Conservation (phyloP, 2,113 vertebrate species). For the Platichthys flesus region DNA sequence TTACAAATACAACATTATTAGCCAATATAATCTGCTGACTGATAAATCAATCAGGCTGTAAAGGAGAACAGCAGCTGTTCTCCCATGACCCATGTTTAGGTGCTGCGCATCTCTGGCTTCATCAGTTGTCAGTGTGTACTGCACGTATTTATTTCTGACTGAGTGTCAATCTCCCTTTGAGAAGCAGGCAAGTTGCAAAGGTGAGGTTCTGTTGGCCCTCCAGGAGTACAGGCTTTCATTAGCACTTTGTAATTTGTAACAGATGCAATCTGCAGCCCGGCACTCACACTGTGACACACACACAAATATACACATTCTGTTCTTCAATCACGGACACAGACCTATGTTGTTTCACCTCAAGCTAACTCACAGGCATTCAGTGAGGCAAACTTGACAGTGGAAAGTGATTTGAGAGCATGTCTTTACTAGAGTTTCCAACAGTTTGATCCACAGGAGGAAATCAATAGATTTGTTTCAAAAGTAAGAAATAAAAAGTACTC, state of each 20-base stretch:
- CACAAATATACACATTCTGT: not conserved
- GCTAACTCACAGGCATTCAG: not conserved
- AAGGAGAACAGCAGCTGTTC: too few species aligned
- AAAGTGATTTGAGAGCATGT: too few species aligned
- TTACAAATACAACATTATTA: too few species aligned
- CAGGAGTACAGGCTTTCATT: slow-evolving; percentile 80
- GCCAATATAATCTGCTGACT: too few species aligned
- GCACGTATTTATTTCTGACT: not conserved
- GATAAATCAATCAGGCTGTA: too few species aligned
- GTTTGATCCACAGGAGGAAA: too few species aligned
- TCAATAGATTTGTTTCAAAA: too few species aligned
- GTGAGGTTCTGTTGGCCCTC: slow-evolving; percentile 53
- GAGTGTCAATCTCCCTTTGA: not conserved
- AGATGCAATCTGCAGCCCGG: slow-evolving; percentile 69
- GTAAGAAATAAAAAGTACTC: too few species aligned
- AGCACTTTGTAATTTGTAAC: slow-evolving; percentile 81
- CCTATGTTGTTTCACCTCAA: not conserved
- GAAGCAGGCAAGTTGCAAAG: slow-evolving; percentile 45
- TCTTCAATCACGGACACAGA: not conserved
- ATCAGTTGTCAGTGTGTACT: not conserved
- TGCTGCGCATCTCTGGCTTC: too few species aligned
- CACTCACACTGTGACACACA: slow-evolving; percentile 12
- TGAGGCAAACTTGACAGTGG: too few species aligned
- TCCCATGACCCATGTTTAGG: too few species aligned
- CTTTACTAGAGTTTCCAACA: too few species aligned